A percentile compares a stretch with the other conserved stretches of the same genome.
Conservation (phyloP, 1,140 invertebrate genomes). For the Drosophila ananassae region DNA sequence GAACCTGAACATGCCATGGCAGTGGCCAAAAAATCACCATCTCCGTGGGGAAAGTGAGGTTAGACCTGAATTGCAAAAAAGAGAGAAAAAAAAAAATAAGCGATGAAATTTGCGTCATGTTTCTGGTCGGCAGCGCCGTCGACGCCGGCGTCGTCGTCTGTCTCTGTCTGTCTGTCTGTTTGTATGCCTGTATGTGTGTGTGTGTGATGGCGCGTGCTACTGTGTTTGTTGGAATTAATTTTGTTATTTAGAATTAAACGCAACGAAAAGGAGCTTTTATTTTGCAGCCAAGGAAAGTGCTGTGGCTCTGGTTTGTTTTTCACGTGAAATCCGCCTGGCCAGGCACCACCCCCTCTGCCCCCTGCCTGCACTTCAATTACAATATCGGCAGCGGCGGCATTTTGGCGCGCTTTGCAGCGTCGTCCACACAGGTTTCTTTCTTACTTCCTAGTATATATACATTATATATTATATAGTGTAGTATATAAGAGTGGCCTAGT, state of each 20-base stretch:
- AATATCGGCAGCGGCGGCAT: slow-evolving; percentile 36
- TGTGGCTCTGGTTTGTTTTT: slow-evolving; percentile 19
- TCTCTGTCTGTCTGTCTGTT: slow-evolving; percentile 5
- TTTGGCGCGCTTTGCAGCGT: slow-evolving; percentile 69
- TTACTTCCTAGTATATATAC: not conserved
- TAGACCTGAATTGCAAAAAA: slow-evolving; percentile 53
- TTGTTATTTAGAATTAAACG: slow-evolving; percentile 23
- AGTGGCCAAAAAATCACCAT: slow-evolving; percentile 9
- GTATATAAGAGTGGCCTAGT: not conserved
- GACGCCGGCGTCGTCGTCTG: slow-evolving; percentile 34
- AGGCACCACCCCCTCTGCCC: not conserved
- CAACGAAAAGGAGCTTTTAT: slow-evolving; percentile 6
- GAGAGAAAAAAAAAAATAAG: slow-evolving; percentile 30
- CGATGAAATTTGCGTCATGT: slow-evolving; percentile 67
- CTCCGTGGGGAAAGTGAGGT: slow-evolving; percentile 47
- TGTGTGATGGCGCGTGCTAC: slow-evolving; percentile 8
- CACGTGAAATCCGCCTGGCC: slow-evolving; percentile 26
- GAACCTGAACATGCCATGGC: not conserved
- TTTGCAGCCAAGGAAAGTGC: slow-evolving; percentile 31
- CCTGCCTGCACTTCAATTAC: slow-evolving; percentile 10
- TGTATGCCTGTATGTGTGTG: slow-evolving; percentile 1
- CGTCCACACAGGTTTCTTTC: slow-evolving; percentile 15
- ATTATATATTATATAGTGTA: not conserved
- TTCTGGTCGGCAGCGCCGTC: slow-evolving; percentile 52
- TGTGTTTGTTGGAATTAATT: slow-evolving; percentile 28